phyloP scores from a whole-genome alignment of 1,140 invertebrate species.

The Drosophila orosa region DNA sequence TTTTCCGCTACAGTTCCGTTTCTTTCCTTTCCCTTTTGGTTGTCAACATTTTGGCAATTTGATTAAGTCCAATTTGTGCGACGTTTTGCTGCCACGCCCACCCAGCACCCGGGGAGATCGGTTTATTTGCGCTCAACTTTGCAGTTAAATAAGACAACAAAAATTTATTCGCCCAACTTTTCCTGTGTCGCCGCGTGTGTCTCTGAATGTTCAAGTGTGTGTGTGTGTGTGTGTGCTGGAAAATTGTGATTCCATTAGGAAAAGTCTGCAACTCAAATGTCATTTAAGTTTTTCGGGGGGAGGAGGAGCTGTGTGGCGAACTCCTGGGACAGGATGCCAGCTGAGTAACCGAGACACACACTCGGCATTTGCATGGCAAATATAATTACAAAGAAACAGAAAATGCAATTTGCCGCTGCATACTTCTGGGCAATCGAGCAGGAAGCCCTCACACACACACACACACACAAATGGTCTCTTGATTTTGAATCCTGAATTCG shows the following conservation, averaged over 20 bases:
- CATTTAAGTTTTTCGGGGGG: slow-evolving; percentile 63
- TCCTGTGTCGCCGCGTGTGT: slow-evolving; percentile 15
- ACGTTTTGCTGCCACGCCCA: slow-evolving; percentile 62
- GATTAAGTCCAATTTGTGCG: slow-evolving; percentile 79
- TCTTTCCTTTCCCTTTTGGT: slow-evolving; percentile 24
- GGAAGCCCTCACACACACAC: background rate
- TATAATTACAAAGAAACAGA: slow-evolving; percentile 69
- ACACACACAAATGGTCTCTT: background rate
- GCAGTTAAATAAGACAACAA: slow-evolving; percentile 71
- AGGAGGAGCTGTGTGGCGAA: background rate
- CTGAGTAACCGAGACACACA: slow-evolving; percentile 30
- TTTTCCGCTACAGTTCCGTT: slow-evolving; percentile 5
- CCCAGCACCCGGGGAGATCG: slow-evolving; percentile 32
- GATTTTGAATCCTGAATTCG: slow-evolving; percentile 20
- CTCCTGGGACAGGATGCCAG: slow-evolving; percentile 18
- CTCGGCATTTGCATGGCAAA: slow-evolving; percentile 63
- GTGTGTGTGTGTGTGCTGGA: slow-evolving; percentile 22
- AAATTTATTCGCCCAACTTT: slow-evolving; percentile 44
- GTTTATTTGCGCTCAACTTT: slow-evolving; percentile 74
- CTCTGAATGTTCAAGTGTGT: slow-evolving; percentile 3
- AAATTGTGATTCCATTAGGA: slow-evolving; percentile 82
- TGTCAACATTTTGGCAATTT: slow-evolving; percentile 76
- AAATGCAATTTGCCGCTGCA: slow-evolving; percentile 47
- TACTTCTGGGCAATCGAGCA: slow-evolving; percentile 28
- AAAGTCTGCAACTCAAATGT: slow-evolving; percentile 76